Evolutionary conservation across 2,113 vertebrate genomes (phyloP), one percentile per base, ranked within the genome.

Genomic region (cat (Felis catus)): DNA sequence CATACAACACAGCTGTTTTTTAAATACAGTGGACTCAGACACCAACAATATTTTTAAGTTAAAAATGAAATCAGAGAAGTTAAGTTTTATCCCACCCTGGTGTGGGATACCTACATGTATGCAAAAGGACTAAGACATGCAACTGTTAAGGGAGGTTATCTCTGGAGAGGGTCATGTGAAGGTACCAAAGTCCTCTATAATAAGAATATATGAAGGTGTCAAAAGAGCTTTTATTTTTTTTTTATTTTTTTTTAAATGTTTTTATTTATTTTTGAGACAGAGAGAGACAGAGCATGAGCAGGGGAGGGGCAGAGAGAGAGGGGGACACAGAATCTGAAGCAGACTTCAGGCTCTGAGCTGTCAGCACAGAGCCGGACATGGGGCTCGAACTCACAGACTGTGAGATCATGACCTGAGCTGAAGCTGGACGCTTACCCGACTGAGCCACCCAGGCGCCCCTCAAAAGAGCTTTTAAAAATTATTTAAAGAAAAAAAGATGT

Each of bases 51-150:
- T 70, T 45, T 86, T 7, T 70, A 84, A 39, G 18, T 58, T 31
- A 97, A 95, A 96, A 97, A 65, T 95, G 16, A 92, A 95, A 94
- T 83, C 31, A 95, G 25, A 95, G 21, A 91, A 95, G 86, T 66
- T 36, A 74, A 65, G 23, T 55, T 83, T 51, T 71, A 78, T 21
- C 18, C 14, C 23, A 66, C 27, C 39, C 1, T 55, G 19, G 27
- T 61, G 8, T 89, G 36, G 18, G 19, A 93, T 16, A 51, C 53
- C 86, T 31, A 21, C 9, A 73, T 18, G 79, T 3, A 27, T 4
- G 89, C 11, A 73, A 27, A 92, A 14, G 19, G 23, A 63, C 27
- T 33, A 95, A 36, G 71, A 71, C 68, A 45, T 16, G 41, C 11
- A 65, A 58, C 71, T 51, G 23, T n/a, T 76, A 68, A 74, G 4